A percentile compares a stretch with the other conserved stretches of the same genome.
Evolutionary conservation across 1,140 invertebrate genomes (phyloP).

Genomic region (Musca vetustissima): DNA sequence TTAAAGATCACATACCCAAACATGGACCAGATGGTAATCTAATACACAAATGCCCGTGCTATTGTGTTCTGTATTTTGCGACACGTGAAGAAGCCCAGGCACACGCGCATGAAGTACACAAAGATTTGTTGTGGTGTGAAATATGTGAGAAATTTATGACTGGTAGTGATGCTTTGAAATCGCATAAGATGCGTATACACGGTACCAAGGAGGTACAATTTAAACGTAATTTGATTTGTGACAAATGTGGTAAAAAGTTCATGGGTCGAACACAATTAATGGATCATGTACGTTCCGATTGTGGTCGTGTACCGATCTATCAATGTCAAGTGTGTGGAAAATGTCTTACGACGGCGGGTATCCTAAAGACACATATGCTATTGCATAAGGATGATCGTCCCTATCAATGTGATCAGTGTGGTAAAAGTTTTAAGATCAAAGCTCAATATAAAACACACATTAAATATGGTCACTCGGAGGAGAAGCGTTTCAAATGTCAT

Average conservation of each 20-base stretch:
- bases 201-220: constrained; percentile 31
- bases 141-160: constrained; percentile 56
- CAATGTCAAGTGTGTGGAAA: constrained; percentile 53
- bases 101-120: constrained; percentile 50
- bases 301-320: constrained; percentile 49
- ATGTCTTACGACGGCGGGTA: constrained; percentile 53
- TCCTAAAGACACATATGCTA: constrained; percentile 53
- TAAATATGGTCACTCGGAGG: constrained; percentile 65
- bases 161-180: constrained; percentile 50
- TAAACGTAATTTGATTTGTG: constrained; percentile 53
- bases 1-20: constrained; percentile 45
- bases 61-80: constrained; percentile 51
- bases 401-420: constrained; percentile 55
- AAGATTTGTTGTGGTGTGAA: constrained; percentile 53
- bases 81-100: constrained; percentile 50
- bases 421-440: constrained; percentile 56
- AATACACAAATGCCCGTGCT: constrained; percentile 54
- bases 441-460: constrained; percentile 73
- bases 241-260: constrained; percentile 56
- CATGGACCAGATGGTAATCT: constrained; percentile 46
- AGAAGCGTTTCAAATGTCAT: constrained; percentile 70
- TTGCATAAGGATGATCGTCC: constrained; percentile 52
- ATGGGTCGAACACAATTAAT: constrained; percentile 50
- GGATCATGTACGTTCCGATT: constrained; percentile 54
- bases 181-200: constrained; percentile 43